phyloP scores from a whole-genome alignment of 2,797 vertebrate species.

The Hyperoplus lanceolatus region DNA sequence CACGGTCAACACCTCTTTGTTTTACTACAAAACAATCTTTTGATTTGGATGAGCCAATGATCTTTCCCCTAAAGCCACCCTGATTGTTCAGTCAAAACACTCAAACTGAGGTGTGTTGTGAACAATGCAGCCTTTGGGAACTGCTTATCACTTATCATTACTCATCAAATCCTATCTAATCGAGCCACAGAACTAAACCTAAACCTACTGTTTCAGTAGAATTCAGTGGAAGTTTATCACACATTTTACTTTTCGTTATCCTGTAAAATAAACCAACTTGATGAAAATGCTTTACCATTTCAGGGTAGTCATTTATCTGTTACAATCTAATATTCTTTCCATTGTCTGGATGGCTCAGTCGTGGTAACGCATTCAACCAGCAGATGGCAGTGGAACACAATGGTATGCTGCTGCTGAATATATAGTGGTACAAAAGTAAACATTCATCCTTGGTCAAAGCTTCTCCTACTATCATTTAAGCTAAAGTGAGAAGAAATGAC shows the following conservation, averaged over 20 bases:
- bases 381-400: conserved; percentile 81
- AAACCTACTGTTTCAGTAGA: background rate
- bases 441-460: conserved; percentile 34
- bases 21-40: too few relatives aligned
- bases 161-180: background rate
- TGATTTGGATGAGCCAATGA: background rate
- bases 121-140: background rate
- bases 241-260: background rate
- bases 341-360: background rate
- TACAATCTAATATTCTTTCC: background rate
- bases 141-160: background rate
- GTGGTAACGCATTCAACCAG: conserved; percentile 65
- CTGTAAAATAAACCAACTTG: background rate
- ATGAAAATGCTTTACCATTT: background rate
- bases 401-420: conserved; percentile 18
- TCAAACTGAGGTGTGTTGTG: background rate
- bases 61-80: background rate
- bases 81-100: background rate
- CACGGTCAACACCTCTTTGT: too few relatives aligned
- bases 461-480: background rate
- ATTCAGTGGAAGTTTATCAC: background rate
- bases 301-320: background rate
- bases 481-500: background rate
- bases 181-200: background rate
- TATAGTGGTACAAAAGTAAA: background rate